Percentiles rank a stretch among this genome's conserved stretches.
phyloP scores from a whole-genome alignment of 2,113 vertebrate species.

The Microtus oregoni region DNA sequence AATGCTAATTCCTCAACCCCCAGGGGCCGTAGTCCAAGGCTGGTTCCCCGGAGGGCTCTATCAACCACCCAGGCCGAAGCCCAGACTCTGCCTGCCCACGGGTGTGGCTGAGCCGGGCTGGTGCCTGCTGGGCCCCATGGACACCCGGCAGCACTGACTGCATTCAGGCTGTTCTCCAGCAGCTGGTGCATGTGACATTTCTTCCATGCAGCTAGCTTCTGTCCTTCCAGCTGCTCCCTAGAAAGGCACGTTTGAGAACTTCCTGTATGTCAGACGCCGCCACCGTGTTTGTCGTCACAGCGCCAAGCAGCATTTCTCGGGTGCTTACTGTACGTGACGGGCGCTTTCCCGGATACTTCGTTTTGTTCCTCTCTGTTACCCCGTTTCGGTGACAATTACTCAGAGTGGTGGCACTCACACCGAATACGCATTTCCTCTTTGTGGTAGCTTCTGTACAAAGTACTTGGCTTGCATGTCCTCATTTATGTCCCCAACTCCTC shows the following conservation, averaged over 20 bases:
- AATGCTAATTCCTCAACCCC: too few species aligned
- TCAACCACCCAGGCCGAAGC: not conserved
- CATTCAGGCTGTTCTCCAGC: not conserved
- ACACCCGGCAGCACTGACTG: too few species aligned
- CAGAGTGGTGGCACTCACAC: not conserved
- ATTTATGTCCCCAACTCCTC: not conserved
- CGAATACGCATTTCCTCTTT: not conserved
- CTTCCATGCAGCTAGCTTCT: not conserved
- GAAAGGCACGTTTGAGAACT: not conserved
- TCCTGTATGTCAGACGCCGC: not conserved
- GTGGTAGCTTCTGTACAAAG: not conserved
- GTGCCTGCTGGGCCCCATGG: not conserved
- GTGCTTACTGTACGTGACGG: not conserved
- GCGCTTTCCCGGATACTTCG: not conserved
- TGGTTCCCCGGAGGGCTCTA: not conserved
- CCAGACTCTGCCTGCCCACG: accelerated
- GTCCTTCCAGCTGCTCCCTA: not conserved
- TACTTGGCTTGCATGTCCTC: not conserved
- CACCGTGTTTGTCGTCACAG: not conserved
- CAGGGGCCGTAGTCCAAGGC: not conserved
- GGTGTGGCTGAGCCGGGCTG: not conserved
- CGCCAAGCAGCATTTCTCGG: not conserved
- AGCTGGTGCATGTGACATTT: not conserved
- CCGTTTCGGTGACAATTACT: not conserved
- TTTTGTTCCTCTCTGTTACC: not conserved